phyloP scores from a whole-genome alignment of 2,113 vertebrate species.

The Arothron firmamentum region DNA sequence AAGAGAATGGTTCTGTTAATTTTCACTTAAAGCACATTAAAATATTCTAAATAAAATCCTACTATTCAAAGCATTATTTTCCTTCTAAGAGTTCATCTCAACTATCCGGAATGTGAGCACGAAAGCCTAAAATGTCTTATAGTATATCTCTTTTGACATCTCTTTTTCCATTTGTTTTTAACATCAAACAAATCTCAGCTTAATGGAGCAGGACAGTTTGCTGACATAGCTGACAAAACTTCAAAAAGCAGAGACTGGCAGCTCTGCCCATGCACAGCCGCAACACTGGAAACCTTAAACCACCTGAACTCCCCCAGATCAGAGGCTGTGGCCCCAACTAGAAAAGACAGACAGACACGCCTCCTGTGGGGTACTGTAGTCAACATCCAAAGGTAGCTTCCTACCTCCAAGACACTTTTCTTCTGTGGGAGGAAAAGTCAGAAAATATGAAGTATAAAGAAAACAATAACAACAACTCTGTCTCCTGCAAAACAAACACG shows the following conservation, averaged over 20 bases:
- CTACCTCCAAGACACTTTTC: constrained; percentile 52
- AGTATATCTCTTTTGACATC: constrained; percentile 50
- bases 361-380: constrained; percentile 48
- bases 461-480: constrained; percentile 47
- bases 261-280: constrained; percentile 50
- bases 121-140: constrained; percentile 34
- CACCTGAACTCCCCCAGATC: constrained; percentile 64
- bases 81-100: constrained; percentile 32
- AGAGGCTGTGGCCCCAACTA: constrained; percentile 50
- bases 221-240: constrained; percentile 74
- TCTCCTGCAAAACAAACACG: constrained; percentile 34
- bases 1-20: constrained; percentile 14
- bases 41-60: constrained; percentile 52
- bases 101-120: constrained; percentile 41
- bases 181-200: constrained; percentile 66
- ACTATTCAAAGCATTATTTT: constrained; percentile 41
- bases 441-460: constrained; percentile 29
- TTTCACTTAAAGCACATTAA: constrained; percentile 29
- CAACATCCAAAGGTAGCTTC: constrained; percentile 32
- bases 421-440: constrained; percentile 34
- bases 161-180: constrained; percentile 42
- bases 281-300: constrained; percentile 58
- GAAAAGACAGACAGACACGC: constrained; percentile 71
- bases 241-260: constrained; percentile 69
- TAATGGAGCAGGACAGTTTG: constrained; percentile 69